These are phyloP conservation scores for Phorcus lineatus DNA, from an alignment of 2,888 invertebrate genomes.

Conservation along the genomic window DNA sequence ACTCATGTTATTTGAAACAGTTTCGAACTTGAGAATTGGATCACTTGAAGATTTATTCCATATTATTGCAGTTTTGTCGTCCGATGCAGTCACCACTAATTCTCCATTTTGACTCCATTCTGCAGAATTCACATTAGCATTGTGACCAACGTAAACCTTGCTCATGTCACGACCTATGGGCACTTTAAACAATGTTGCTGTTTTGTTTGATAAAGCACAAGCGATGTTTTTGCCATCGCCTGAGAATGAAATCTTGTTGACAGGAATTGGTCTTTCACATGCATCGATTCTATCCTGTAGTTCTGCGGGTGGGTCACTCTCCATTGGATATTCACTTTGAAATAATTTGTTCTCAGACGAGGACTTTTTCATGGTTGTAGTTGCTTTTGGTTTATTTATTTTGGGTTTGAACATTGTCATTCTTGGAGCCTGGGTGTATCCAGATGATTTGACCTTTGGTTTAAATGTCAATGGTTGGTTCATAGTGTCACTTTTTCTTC, in stretches of 20 bases:
- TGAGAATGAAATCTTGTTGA: conserved; percentile 55
- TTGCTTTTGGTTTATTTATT: conserved; percentile 34
- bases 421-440: conserved; percentile 66
- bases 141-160: conserved; percentile 65
- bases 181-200: conserved; percentile 64
- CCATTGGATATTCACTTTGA: conserved; percentile 57
- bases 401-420: conserved; percentile 64
- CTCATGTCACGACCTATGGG: conserved; percentile 61
- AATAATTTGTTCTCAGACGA: not conserved
- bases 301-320: conserved; percentile 50
- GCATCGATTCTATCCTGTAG: conserved; percentile 52
- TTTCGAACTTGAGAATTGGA: conserved; percentile 63
- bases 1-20: conserved; percentile 47
- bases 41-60: conserved; percentile 67
- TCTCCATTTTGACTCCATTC: conserved; percentile 67
- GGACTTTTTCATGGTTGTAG: not conserved
- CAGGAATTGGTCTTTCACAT: conserved; percentile 61
- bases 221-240: conserved; percentile 68
- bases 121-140: conserved; percentile 63
- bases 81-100: conserved; percentile 67
- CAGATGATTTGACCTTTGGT: conserved; percentile 71
- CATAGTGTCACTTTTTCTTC: conserved; percentile 38
- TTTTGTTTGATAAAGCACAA: conserved; percentile 69
- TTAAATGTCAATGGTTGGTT: conserved; percentile 71
- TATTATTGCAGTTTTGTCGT: conserved; percentile 68